These are phyloP conservation scores for Orthonevra nobilis DNA, from an alignment of 2,888 invertebrate species.

Conservation along the genomic window DNA sequence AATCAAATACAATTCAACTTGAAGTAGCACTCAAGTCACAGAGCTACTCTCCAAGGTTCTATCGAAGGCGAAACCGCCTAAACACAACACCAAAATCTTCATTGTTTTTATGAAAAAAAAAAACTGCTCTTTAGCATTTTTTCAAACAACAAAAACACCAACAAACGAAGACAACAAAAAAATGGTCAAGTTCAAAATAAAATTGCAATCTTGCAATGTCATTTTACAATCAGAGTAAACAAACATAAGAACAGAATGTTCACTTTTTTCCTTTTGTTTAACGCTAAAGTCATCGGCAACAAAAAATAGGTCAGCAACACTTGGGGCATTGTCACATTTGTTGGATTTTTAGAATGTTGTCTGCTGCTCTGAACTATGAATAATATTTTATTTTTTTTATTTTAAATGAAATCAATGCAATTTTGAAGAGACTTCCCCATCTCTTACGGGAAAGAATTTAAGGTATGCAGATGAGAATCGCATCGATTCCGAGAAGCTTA, in stretches of 20 bases:
- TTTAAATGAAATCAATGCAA: background rate
- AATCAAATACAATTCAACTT: too few species aligned
- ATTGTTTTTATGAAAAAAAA: conserved; percentile 5
- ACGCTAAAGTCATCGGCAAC: conserved; percentile 7
- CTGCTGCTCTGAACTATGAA: too few species aligned
- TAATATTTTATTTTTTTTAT: too few species aligned
- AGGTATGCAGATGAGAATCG: conserved; percentile 21
- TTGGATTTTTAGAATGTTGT: too few species aligned
- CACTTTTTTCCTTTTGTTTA: background rate
- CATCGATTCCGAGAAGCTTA: too few species aligned
- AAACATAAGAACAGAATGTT: conserved; percentile 3
- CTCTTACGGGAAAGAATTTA: conserved; percentile 17
- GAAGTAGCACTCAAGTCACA: too few species aligned
- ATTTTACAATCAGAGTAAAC: background rate
- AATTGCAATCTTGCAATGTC: conserved; percentile 59
- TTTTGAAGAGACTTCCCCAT: conserved; percentile 7
- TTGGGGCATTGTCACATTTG: conserved; percentile 29
- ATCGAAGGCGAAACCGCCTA: conserved; percentile 5
- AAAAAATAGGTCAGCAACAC: conserved; percentile 48
- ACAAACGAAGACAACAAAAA: conserved; percentile 7
- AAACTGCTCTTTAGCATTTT: conserved; percentile 18
- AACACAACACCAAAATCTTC: background rate
- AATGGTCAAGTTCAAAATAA: conserved; percentile 53
- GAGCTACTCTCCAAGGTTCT: background rate
- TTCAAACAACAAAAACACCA: conserved; percentile 21